Base-by-base conservation (phyloP, 1,140 invertebrate species). In the Wasmannia auropunctata region DNA sequence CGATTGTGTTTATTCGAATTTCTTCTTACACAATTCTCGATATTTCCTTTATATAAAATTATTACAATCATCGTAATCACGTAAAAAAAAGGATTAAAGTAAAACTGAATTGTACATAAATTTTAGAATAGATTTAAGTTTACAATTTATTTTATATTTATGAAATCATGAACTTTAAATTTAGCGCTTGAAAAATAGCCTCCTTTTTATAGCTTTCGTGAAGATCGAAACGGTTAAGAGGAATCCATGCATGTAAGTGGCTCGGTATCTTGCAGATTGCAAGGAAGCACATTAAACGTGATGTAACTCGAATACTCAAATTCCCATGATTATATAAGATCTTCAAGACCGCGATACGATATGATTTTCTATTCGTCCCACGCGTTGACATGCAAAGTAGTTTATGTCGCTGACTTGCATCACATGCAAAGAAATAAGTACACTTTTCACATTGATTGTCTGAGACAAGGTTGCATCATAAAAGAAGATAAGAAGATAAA, bases 381-480 rank as follows among this genome's bases (percentile, higher is more conserved):
- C 62, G 51, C 16, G 58, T 54, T 74, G 43, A 84, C 81, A 79
- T 89, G 84, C 85, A 84, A 83, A 86, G 16, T 19, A 46, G 28
- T 43, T 46, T 74, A 16, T 28, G 22, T 25, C 54, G 14, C n/a
- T 25, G 22, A 28, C 10, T 87, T 37, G 22, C 31, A 7, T 49
- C 60, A 79, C 60, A 79, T 25, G n/a, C 5, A 10, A 16, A 28
- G 4, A 19, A 62, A 49, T 77, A 63, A 58, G n/a, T 77, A 31
- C 16, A 43, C 25, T n/a, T n/a, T n/a, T 62, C 11, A 34, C 31
- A 11, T 10, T 54, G 25, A 46, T 69, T 72, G 40, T 16, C 51
- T 79, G 25, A 49, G 28, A 11, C 14, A 22, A 65, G 3, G 4
- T 43, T 62, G 25, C 28, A 19, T 56, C 34, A 58, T 34, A 28